Evolutionary conservation across 2,888 invertebrate species (phyloP).

Genomic region (Congeria kusceri): DNA sequence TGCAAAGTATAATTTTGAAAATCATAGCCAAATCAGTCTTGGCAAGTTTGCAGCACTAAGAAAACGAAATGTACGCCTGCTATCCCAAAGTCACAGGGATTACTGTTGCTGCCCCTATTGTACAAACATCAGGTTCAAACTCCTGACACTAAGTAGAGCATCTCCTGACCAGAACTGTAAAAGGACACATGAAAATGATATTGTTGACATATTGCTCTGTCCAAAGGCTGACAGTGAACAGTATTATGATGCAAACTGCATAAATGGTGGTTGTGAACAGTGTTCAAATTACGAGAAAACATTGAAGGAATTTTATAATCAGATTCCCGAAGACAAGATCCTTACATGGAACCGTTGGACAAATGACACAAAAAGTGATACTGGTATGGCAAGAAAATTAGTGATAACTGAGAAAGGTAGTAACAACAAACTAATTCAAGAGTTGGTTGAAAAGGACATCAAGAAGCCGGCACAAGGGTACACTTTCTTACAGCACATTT

Average conservation of each 20-base stretch:
- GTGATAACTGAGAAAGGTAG: slow-evolving; percentile 38
- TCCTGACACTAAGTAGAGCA: slow-evolving; percentile 40
- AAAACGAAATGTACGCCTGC: slow-evolving; percentile 41
- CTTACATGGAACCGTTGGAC: slow-evolving; percentile 48
- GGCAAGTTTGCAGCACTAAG: slow-evolving; percentile 23
- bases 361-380: slow-evolving; percentile 6
- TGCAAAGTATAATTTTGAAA: slow-evolving; percentile 32
- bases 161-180: slow-evolving; percentile 15
- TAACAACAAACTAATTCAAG: slow-evolving; percentile 34
- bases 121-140: slow-evolving; percentile 57
- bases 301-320: slow-evolving; percentile 27
- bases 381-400: slow-evolving; percentile 17
- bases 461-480: too few relatives aligned
- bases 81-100: slow-evolving; percentile 41
- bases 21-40: slow-evolving; percentile 30
- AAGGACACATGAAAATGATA: slow-evolving; percentile 38
- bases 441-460: too few relatives aligned
- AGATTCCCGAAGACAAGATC: slow-evolving; percentile 19
- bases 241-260: slow-evolving; percentile 47
- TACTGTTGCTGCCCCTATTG: slow-evolving; percentile 62
- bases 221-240: slow-evolving; percentile 43
- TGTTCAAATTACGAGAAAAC: slow-evolving; percentile 42
- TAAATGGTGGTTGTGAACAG: slow-evolving; percentile 46
- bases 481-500: too few relatives aligned
- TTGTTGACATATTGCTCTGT: slow-evolving; percentile 53